Conservation (phyloP, 2,113 vertebrate genomes). For the Neolamprologus sp. region DNA sequence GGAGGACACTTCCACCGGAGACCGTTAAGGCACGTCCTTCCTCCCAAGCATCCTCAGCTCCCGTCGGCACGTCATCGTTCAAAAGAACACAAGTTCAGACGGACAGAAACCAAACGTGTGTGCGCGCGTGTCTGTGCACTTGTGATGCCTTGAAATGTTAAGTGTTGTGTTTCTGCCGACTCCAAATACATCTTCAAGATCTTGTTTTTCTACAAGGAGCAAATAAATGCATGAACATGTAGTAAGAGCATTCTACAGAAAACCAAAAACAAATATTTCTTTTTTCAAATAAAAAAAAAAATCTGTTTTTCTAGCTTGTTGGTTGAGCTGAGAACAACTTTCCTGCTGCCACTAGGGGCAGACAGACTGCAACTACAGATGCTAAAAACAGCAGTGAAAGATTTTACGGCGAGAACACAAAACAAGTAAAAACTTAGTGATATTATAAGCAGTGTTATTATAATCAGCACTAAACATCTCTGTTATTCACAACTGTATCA, state of each 20-base stretch:
- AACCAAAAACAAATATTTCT: not conserved
- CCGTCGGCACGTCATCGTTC: constrained; percentile 32
- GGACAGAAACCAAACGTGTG: constrained; percentile 7
- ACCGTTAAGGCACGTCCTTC: constrained; percentile 69
- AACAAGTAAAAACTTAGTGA: constrained; percentile 46
- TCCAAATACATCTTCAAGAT: constrained; percentile 32
- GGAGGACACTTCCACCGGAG: constrained; percentile 56
- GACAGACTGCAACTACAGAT: constrained; percentile 37
- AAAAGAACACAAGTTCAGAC: constrained; percentile 56
- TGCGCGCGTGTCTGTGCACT: not conserved
- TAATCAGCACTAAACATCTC: constrained; percentile 56
- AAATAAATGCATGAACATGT: constrained; percentile 41
- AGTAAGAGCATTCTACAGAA: constrained; percentile 40
- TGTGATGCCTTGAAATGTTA: constrained; percentile 24
- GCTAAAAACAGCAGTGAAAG: constrained; percentile 46
- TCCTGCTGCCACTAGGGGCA: constrained; percentile 35
- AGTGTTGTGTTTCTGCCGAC: constrained; percentile 2
- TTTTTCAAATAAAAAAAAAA: not conserved
- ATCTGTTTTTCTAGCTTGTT: constrained; percentile 55
- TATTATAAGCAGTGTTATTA: constrained; percentile 48
- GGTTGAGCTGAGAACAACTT: constrained; percentile 35
- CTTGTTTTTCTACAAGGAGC: constrained; percentile 28
- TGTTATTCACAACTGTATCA: constrained; percentile 68
- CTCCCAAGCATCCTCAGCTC: constrained; percentile 37
- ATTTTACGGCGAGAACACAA: constrained; percentile 46